Conservation (phyloP, 2,888 invertebrate species). For the Cephus nigrinus region DNA sequence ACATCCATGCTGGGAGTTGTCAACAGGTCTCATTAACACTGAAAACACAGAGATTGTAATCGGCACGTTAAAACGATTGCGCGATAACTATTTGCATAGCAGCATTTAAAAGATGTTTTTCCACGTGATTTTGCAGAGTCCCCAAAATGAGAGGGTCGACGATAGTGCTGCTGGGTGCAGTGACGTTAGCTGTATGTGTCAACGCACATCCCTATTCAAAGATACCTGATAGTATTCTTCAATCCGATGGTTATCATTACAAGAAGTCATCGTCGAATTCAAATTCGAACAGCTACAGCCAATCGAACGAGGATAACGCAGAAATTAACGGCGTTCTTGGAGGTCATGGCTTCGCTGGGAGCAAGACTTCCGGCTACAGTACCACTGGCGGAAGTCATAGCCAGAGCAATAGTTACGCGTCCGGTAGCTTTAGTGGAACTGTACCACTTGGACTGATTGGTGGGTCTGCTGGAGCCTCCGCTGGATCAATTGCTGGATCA, state of each 20-base stretch:
- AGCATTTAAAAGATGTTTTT: background rate
- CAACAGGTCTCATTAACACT: background rate
- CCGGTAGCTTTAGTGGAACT: conserved; percentile 27
- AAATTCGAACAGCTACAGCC: conserved; percentile 34
- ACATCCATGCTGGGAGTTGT: background rate
- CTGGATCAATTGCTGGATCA: background rate
- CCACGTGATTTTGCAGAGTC: conserved; percentile 29
- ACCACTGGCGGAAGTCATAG: conserved; percentile 29
- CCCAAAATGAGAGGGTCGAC: conserved; percentile 39
- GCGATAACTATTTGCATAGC: background rate
- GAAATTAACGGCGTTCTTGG: conserved; percentile 30
- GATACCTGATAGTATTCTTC: conserved; percentile 27
- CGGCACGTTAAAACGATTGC: background rate
- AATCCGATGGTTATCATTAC: conserved; percentile 22
- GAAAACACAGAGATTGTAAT: background rate
- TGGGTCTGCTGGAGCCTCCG: conserved; percentile 3
- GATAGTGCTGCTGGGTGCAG: conserved; percentile 40
- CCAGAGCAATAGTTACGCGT: conserved; percentile 28
- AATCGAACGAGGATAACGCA: conserved; percentile 28
- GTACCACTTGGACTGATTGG: conserved; percentile 24
- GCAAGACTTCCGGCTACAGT: conserved; percentile 29
- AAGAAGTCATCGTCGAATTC: conserved; percentile 33
- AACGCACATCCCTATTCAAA: conserved; percentile 39
- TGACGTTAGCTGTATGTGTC: conserved; percentile 31
- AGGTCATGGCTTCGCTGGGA: conserved; percentile 30